Conservation (phyloP, 2,113 vertebrate genomes). For the Pogona vitticeps region DNA sequence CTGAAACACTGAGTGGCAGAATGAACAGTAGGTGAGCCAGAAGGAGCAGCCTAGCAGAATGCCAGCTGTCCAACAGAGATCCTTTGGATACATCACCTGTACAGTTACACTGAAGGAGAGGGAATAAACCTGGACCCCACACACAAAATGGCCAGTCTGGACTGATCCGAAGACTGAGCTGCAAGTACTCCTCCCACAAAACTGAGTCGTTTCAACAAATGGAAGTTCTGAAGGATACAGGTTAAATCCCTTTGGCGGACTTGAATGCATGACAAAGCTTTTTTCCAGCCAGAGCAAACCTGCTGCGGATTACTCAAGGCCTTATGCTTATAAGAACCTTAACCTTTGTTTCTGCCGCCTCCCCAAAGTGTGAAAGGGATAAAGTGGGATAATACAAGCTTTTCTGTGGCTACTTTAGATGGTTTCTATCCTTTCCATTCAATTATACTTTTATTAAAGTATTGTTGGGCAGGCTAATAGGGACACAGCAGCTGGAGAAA, state of each 20-base stretch:
- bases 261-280: neutral
- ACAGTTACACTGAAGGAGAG: too few relatives aligned
- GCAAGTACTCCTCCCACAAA: neutral
- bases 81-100: neutral
- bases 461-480: conserved; percentile 14
- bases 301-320: neutral
- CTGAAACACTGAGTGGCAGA: too few relatives aligned
- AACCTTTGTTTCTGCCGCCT: conserved; percentile 21
- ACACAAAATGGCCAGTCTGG: too few relatives aligned
- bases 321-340: conserved; percentile 28
- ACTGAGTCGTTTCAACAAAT: neutral
- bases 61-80: neutral
- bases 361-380: conserved; percentile 37
- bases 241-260: neutral
- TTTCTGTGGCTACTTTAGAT: conserved; percentile 34
- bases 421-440: conserved; percentile 38
- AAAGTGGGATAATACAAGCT: conserved; percentile 51
- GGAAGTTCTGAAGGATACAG: neutral
- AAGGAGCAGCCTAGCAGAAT: neutral
- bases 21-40: neutral
- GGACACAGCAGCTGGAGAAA: neutral
- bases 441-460: conserved; percentile 46
- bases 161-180: neutral
- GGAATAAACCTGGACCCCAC: too few relatives aligned
- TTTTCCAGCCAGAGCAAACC: conserved; percentile 10